phyloP scores from a whole-genome alignment of 2,888 invertebrate genomes.

The Lordiphosa andalusiaca region DNA sequence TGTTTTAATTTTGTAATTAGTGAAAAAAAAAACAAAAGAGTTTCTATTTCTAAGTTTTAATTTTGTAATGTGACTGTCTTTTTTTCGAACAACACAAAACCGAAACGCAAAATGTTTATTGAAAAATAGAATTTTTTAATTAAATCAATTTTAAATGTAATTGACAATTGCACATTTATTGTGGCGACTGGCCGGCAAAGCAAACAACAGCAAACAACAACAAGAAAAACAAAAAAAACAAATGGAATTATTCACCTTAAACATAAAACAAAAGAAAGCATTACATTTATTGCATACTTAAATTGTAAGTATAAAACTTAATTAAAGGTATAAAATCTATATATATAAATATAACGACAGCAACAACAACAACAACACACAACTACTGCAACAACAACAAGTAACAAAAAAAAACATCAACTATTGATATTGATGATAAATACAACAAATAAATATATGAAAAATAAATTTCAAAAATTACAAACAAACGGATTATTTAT shows the following conservation, averaged over 20 bases:
- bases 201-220: not conserved
- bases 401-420: conserved; percentile 21
- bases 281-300: conserved; percentile 44
- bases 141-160: conserved; percentile 51
- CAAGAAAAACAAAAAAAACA: too few species aligned
- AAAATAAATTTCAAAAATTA: conserved; percentile 72
- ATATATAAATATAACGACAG: conserved; percentile 48
- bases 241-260: conserved; percentile 1
- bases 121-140: conserved; percentile 45
- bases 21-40: conserved; percentile 42
- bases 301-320: conserved; percentile 70
- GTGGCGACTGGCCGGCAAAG: conserved; percentile 8
- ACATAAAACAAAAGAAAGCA: conserved; percentile 7
- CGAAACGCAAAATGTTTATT: conserved; percentile 41
- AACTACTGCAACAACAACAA: conserved; percentile 51
- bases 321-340: conserved; percentile 46
- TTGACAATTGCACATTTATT: conserved; percentile 21
- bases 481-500: not conserved
- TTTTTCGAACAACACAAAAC: conserved; percentile 12
- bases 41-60: conserved; percentile 48
- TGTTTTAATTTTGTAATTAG: conserved; percentile 69
- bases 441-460: conserved; percentile 33
- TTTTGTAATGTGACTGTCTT: conserved; percentile 50
- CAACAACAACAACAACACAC: conserved; percentile 42
- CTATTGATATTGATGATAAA: conserved; percentile 63